These are phyloP conservation scores for Momotus momota DNA, from an alignment of 2,797 vertebrate genomes.

Conservation along the genomic window DNA sequence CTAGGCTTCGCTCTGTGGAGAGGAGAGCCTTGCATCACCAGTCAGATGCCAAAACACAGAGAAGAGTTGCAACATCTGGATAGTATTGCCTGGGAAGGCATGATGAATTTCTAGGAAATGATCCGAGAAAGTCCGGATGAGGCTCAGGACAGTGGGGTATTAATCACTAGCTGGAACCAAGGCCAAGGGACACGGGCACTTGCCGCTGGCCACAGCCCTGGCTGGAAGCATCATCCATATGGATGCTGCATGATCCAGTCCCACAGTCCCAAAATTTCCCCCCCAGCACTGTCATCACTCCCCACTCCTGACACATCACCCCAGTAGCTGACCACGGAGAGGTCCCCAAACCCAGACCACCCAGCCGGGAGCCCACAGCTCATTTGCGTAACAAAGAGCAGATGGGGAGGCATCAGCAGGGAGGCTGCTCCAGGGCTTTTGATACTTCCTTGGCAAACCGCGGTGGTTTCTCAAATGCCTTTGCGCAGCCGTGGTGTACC, in stretches of 20 bases:
- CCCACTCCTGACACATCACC: background rate
- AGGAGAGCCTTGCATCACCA: background rate
- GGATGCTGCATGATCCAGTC: background rate
- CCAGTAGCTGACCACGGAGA: background rate
- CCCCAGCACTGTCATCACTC: background rate
- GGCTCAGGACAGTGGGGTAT: background rate
- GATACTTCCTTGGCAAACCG: background rate
- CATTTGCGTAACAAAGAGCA: background rate
- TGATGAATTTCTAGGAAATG: constrained; percentile 31
- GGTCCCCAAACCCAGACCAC: background rate
- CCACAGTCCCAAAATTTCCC: rapidly evolving
- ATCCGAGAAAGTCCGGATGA: constrained; percentile 9
- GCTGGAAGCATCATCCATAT: background rate
- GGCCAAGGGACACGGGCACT: background rate
- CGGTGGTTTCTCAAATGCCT: rapidly evolving
- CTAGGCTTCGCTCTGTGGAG: background rate
- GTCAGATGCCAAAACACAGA: background rate
- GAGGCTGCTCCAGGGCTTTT: background rate
- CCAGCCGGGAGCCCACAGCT: background rate
- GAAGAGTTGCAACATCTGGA: constrained; percentile 7
- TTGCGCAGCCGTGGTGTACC: rapidly evolving
- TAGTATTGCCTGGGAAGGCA: background rate
- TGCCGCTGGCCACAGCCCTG: background rate
- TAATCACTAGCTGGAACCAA: background rate
- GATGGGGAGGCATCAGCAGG: background rate